These are phyloP conservation scores for Stratiomys singularior DNA, from an alignment of 2,888 invertebrate species.

Conservation along the genomic window DNA sequence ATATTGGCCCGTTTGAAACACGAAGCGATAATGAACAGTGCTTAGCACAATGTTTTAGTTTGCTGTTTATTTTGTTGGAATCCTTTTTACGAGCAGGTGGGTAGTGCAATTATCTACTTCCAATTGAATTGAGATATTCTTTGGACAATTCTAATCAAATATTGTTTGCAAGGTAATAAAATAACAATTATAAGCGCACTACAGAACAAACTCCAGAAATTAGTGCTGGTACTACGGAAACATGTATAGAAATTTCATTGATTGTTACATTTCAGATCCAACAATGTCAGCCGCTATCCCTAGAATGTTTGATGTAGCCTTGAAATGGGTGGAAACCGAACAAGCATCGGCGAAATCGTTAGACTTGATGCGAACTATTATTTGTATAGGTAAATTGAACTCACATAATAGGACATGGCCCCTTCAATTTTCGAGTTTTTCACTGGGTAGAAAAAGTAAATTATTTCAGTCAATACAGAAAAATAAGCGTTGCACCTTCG, in stretches of 20 bases:
- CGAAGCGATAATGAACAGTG: conserved; percentile 26
- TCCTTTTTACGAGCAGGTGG: conserved; percentile 58
- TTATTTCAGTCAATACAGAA: too few species aligned
- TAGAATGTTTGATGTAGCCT: conserved; percentile 59
- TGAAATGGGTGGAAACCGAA: conserved; percentile 60
- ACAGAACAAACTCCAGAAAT: too few species aligned
- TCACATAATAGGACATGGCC: too few species aligned
- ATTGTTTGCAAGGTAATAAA: too few species aligned
- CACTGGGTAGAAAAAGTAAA: too few species aligned
- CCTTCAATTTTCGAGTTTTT: too few species aligned
- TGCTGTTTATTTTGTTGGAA: conserved; percentile 55
- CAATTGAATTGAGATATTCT: too few species aligned
- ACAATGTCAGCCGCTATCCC: conserved; percentile 42
- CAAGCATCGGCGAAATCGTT: conserved; percentile 60
- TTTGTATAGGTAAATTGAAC: conserved; percentile 57
- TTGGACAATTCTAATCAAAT: too few species aligned
- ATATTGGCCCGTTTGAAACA: background rate
- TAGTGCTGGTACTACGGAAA: too few species aligned
- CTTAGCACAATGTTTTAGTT: conserved; percentile 27
- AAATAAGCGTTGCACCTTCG: too few species aligned
- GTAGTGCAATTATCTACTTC: too few species aligned
- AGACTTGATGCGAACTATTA: conserved; percentile 57
- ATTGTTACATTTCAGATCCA: conserved; percentile 15
- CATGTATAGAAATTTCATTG: background rate
- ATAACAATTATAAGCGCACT: too few species aligned